A percentile compares a stretch with the other conserved stretches of the same genome.
Evolutionary conservation across 2,888 invertebrate genomes (phyloP).

Genomic region (Dasysyrphus tricinctus): DNA sequence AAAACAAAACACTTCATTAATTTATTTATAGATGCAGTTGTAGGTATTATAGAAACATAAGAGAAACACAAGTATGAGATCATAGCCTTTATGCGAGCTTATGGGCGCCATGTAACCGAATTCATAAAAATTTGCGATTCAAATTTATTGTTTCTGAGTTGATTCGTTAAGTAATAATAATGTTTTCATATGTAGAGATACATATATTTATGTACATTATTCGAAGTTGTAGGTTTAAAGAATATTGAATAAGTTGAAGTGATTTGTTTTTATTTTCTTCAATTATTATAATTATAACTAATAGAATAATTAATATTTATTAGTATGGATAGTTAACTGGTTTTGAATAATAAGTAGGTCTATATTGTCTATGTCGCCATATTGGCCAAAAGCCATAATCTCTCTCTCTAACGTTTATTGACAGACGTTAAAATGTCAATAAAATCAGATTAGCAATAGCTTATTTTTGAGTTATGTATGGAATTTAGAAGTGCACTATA

Average conservation of each 20-base stretch:
- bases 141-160: conserved; percentile 1
- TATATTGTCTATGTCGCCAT: neutral
- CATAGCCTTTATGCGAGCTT: conserved; percentile 4
- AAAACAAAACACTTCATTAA: conserved; percentile 23
- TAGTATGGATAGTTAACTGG: neutral
- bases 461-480: conserved; percentile 17
- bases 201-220: conserved; percentile 23
- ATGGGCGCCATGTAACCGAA: conserved; percentile 21
- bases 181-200: neutral
- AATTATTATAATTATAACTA: neutral
- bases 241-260: neutral
- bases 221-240: neutral
- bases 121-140: conserved; percentile 29
- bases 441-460: conserved; percentile 39
- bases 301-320: conserved; percentile 27
- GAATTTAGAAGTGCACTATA: conserved; percentile 6
- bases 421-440: conserved; percentile 39
- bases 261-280: neutral
- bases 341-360: conserved; percentile 15
- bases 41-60: neutral
- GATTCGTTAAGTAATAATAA: neutral
- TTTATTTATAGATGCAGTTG: conserved; percentile 26
- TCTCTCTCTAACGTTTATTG: conserved; percentile 13
- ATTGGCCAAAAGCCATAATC: conserved; percentile 4
- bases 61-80: conserved; percentile 21